A percentile compares a stretch with the other conserved stretches of the same genome.
Evolutionary conservation across 2,888 invertebrate genomes (phyloP).

Genomic region (Gortyna flavago): DNA sequence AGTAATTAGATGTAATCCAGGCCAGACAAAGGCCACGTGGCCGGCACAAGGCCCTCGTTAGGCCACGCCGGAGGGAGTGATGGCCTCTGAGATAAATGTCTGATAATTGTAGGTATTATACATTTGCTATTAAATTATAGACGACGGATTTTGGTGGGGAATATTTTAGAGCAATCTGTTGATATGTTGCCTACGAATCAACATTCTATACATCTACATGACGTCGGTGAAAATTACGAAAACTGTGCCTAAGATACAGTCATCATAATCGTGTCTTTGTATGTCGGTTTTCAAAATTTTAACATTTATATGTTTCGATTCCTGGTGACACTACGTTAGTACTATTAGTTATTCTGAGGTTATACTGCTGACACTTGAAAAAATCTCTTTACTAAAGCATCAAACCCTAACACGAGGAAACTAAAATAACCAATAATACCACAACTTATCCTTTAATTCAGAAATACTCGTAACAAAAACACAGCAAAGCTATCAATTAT

Average conservation of each 20-base stretch:
- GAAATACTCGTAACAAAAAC: conserved; percentile 54
- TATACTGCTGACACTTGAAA: background rate
- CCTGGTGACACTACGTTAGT: too few relatives aligned
- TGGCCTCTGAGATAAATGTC: conserved; percentile 39
- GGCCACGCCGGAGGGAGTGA: conserved; percentile 40
- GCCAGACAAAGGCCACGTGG: conserved; percentile 67
- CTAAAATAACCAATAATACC: conserved; percentile 16
- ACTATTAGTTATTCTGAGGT: too few relatives aligned
- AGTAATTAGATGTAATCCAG: conserved; percentile 69
- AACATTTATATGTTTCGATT: background rate
- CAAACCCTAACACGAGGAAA: background rate
- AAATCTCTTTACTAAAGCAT: background rate
- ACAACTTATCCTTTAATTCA: conserved; percentile 48
- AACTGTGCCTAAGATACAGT: background rate
- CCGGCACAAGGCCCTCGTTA: conserved; percentile 69
- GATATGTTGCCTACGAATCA: background rate
- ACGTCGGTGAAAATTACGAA: background rate
- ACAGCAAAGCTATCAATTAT: conserved; percentile 73
- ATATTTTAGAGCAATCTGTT: background rate
- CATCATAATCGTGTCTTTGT: background rate
- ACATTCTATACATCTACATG: too few relatives aligned
- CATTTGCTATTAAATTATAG: conserved; percentile 42
- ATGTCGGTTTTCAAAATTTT: background rate
- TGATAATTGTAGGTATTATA: conserved; percentile 50
- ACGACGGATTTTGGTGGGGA: background rate